These are phyloP conservation scores for Mobula birostris DNA, from an alignment of 2,113 vertebrate genomes.

Conservation along the genomic window DNA sequence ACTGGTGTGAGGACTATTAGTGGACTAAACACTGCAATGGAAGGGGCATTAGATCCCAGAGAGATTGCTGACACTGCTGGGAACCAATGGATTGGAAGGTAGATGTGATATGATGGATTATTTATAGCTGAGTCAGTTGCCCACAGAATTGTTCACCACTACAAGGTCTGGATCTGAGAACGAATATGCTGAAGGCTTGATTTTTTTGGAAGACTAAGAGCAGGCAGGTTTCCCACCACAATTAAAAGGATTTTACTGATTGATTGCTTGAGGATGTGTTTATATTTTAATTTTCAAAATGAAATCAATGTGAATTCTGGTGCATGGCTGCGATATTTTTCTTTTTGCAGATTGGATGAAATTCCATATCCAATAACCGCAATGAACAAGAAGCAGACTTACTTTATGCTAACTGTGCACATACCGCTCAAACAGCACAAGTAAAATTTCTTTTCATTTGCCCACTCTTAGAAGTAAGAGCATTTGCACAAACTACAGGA, in stretches of 20 bases:
- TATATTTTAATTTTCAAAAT: conserved; percentile 13
- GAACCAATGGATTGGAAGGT: not conserved
- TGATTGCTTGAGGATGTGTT: conserved; percentile 22
- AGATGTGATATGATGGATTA: not conserved
- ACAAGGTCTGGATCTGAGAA: not conserved
- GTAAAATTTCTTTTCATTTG: not conserved
- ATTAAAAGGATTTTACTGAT: conserved; percentile 22
- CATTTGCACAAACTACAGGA: conserved; percentile 4
- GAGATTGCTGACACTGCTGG: not conserved
- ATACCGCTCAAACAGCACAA: not conserved
- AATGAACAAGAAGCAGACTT: conserved; percentile 17
- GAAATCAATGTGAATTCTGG: conserved; percentile 25
- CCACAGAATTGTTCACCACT: not conserved
- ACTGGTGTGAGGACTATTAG: not conserved
- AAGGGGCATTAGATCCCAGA: not conserved
- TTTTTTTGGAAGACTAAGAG: not conserved
- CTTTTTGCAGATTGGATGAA: conserved; percentile 7
- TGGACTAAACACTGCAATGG: not conserved
- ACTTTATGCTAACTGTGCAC: not conserved
- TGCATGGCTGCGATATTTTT: not conserved
- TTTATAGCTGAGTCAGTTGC: not conserved
- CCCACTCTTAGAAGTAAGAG: conserved; percentile 11
- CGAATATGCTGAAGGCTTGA: not conserved
- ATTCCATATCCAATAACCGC: conserved; percentile 10
- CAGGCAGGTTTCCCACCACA: not conserved